Conservation (phyloP, 2,888 invertebrate species). For the Acanthosepion lycidas region DNA sequence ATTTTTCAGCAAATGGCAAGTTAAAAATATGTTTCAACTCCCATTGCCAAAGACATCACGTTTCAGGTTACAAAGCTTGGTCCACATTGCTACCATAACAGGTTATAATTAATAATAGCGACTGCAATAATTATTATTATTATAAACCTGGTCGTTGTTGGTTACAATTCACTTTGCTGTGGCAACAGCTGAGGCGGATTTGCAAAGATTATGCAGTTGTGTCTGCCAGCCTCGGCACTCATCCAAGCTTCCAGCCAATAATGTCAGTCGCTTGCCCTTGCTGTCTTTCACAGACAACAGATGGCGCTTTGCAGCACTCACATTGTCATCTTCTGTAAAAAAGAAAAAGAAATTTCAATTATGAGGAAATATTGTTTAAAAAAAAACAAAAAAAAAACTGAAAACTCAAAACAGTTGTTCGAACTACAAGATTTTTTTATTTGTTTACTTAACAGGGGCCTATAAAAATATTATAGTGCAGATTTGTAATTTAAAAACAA, state of each 20-base stretch:
- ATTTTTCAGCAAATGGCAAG: background rate
- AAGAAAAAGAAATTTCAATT: background rate
- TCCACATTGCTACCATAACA: background rate
- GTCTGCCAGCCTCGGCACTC: constrained; percentile 64
- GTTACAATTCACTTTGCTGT: background rate
- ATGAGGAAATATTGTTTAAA: no score
- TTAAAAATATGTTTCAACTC: background rate
- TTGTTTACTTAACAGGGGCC: no score
- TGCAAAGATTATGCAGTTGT: constrained; percentile 54
- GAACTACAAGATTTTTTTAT: no score
- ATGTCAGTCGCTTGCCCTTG: constrained; percentile 61
- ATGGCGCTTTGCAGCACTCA: constrained; percentile 51
- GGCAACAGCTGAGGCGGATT: background rate
- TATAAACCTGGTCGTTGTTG: background rate
- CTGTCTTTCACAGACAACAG: constrained; percentile 58
- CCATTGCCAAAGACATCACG: background rate
- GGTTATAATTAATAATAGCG: background rate
- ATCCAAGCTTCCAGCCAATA: constrained; percentile 65
- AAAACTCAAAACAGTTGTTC: no score
- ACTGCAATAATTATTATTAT: background rate
- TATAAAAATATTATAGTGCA: no score
- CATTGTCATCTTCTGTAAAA: constrained; percentile 21
- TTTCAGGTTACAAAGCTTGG: background rate
- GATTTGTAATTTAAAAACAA: no score
- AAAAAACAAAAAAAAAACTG: no score